Conservation (phyloP, 2,113 vertebrate genomes). For the Zeus faber region DNA sequence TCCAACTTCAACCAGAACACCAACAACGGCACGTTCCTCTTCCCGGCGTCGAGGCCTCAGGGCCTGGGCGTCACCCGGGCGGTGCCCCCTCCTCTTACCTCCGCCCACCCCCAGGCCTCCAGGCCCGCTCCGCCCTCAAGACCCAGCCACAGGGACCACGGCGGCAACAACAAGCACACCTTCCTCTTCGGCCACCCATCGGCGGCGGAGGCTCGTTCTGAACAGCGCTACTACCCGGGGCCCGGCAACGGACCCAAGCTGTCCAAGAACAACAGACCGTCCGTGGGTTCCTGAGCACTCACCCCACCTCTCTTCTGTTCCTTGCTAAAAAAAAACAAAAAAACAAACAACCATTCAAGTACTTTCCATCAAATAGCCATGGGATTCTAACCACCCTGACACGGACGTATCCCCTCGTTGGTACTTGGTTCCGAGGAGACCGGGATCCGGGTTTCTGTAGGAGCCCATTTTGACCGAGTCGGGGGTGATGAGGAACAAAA, state of each 20-base stretch:
- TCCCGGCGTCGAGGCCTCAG: conserved; percentile 52
- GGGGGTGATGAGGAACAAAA: no score
- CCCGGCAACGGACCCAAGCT: conserved; percentile 58
- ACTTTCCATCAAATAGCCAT: no score
- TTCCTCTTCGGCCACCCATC: conserved; percentile 72
- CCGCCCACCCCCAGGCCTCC: conserved; percentile 45
- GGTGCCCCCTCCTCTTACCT: conserved; percentile 36
- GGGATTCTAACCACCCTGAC: neutral
- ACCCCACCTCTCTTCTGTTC: no score
- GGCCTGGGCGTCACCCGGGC: conserved; percentile 1
- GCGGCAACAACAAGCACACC: conserved; percentile 65
- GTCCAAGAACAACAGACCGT: conserved; percentile 57
- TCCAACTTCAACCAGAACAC: conserved; percentile 77
- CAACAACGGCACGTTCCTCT: conserved; percentile 78
- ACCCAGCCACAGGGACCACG: conserved; percentile 27
- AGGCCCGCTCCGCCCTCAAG: conserved; percentile 16
- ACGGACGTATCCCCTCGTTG: neutral
- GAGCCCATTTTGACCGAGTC: conserved; percentile 1
- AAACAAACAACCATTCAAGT: no score
- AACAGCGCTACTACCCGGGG: conserved; percentile 44
- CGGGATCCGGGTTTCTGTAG: conserved; percentile 2
- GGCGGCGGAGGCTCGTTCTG: conserved; percentile 32
- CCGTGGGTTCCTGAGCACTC: conserved; percentile 48
- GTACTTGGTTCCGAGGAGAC: neutral
- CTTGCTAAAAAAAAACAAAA: no score